These are phyloP conservation scores for Ephialtes manifestator DNA, from an alignment of 2,888 invertebrate genomes.

Conservation along the genomic window DNA sequence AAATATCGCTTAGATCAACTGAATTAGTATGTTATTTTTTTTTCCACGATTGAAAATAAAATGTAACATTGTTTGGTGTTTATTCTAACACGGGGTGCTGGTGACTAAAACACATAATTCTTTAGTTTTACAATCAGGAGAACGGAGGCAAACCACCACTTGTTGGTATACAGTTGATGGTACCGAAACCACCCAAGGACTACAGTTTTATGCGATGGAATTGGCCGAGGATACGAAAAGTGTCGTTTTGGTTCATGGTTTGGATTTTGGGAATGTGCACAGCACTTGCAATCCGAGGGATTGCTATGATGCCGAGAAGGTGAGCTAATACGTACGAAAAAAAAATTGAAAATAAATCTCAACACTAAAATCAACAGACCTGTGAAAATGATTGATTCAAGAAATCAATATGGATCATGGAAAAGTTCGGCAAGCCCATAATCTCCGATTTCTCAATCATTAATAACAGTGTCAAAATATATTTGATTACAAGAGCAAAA, in stretches of 20 bases:
- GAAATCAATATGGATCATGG: not conserved
- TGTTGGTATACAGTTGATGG: conserved; percentile 84
- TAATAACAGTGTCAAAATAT: not conserved
- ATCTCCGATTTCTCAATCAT: not conserved
- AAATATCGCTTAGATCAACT: not conserved
- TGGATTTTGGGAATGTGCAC: conserved; percentile 91
- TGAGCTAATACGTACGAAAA: conserved; percentile 62
- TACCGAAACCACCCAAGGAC: conserved; percentile 85
- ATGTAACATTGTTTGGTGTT: not conserved
- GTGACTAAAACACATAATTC: conserved; percentile 70
- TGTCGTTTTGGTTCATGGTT: conserved; percentile 91
- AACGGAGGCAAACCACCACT: conserved; percentile 85
- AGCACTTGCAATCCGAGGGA: conserved; percentile 91
- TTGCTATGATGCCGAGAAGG: conserved; percentile 90
- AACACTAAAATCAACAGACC: not conserved
- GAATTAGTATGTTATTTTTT: not conserved
- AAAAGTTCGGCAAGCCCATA: not conserved
- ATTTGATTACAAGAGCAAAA: not conserved
- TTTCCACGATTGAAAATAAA: not conserved
- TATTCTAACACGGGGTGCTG: conserved; percentile 14
- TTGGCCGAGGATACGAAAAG: conserved; percentile 92
- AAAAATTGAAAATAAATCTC: not conserved
- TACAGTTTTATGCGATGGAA: conserved; percentile 91
- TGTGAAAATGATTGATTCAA: not conserved
- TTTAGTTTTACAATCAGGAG: conserved; percentile 86